phyloP scores from a whole-genome alignment of 2,113 vertebrate species.

The Zosterops japonicus region DNA sequence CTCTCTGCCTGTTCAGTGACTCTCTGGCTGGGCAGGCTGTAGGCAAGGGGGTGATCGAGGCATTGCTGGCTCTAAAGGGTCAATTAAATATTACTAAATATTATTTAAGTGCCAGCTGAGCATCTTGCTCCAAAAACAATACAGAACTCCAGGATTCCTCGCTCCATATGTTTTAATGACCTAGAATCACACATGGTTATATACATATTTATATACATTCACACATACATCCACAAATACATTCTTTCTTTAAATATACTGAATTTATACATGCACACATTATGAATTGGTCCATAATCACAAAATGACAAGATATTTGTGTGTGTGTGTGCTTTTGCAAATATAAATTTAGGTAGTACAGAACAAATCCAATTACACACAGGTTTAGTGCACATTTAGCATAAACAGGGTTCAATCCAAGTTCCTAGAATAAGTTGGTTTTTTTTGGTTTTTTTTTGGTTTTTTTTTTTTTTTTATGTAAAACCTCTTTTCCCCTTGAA shows the following conservation, averaged over 20 bases:
- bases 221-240: background rate
- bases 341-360: background rate
- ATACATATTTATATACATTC: background rate
- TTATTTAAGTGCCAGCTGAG: background rate
- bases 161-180: background rate
- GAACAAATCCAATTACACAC: background rate
- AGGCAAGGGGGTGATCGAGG: fast-evolving
- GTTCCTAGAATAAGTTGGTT: background rate
- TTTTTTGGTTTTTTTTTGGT: too few species aligned
- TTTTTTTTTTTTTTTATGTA: background rate
- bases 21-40: background rate
- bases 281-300: background rate
- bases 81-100: background rate
- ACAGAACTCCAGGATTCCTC: background rate
- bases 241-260: background rate
- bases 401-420: background rate
- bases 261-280: background rate
- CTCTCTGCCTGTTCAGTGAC: background rate
- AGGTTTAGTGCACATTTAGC: background rate
- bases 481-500: background rate
- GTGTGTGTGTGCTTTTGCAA: background rate
- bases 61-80: fast-evolving
- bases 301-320: fast-evolving
- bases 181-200: background rate
- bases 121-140: background rate